phyloP scores from a whole-genome alignment of 2,888 invertebrate species.

The Drosophila quasianomalipes region DNA sequence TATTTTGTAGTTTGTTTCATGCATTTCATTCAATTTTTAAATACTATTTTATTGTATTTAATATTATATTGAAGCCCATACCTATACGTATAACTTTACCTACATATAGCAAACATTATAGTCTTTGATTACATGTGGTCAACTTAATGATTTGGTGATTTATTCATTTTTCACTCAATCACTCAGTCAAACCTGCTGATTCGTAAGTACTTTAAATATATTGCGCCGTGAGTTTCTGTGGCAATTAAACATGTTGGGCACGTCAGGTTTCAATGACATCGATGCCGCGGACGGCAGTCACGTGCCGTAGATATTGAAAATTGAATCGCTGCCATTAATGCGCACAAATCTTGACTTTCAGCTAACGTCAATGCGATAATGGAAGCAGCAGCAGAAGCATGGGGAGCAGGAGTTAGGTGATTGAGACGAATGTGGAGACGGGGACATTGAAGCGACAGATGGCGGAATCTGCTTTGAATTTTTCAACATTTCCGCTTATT shows the following conservation, averaged over 20 bases:
- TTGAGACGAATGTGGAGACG: neutral
- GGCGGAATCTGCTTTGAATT: conserved; percentile 76
- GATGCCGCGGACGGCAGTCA: conserved; percentile 59
- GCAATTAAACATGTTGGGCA: conserved; percentile 79
- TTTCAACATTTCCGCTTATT: conserved; percentile 82
- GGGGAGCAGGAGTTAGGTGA: neutral
- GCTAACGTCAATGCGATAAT: conserved; percentile 79
- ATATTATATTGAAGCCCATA: too few species aligned
- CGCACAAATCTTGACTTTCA: conserved; percentile 77
- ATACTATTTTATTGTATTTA: neutral
- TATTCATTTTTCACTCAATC: conserved; percentile 1
- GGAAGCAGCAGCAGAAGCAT: conserved; percentile 39
- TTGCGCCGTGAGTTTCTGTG: neutral
- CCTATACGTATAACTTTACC: neutral
- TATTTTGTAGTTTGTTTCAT: neutral
- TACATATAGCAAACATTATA: neutral
- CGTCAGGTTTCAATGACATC: conserved; percentile 78
- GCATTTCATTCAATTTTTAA: neutral
- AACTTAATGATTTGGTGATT: conserved; percentile 2
- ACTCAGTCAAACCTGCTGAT: neutral
- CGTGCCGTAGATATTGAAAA: conserved; percentile 79
- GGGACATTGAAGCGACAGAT: conserved; percentile 38
- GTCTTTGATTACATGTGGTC: neutral
- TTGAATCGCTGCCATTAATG: conserved; percentile 78
- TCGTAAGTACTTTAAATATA: conserved; percentile 27